Conservation (phyloP, 2,113 vertebrate species). For the Rhegmatorhina hoffmannsi region DNA sequence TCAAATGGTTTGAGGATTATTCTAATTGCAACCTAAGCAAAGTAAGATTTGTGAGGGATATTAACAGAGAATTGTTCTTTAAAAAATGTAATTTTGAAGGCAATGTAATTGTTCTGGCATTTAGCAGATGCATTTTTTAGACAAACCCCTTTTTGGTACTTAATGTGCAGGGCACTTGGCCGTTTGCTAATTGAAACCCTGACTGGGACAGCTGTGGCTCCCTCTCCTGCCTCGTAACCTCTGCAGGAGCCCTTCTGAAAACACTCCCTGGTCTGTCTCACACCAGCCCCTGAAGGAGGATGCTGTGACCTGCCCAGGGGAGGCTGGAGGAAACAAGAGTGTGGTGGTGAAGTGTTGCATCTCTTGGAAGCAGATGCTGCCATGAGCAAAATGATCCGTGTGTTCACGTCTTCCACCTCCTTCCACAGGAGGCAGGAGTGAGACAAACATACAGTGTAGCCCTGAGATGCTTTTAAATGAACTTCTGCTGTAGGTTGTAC, state of each 20-base stretch:
- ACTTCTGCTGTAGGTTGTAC: not conserved
- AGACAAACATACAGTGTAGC: not conserved
- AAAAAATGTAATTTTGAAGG: not conserved
- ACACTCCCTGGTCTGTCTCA: accelerated
- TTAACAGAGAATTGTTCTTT: not conserved
- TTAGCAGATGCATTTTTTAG: not conserved
- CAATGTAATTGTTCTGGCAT: not conserved
- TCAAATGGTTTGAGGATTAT: conserved; percentile 15
- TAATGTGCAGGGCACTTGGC: not conserved
- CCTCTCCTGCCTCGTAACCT: not conserved
- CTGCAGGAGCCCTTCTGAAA: not conserved
- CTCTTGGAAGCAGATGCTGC: not conserved
- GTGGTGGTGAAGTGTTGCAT: not conserved
- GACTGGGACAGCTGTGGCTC: not conserved
- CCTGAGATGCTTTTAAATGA: not conserved
- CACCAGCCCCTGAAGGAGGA: not conserved
- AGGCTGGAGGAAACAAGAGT: not conserved
- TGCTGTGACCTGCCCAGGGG: not conserved
- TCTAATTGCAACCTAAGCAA: conserved; percentile 29
- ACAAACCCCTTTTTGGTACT: not conserved
- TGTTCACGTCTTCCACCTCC: not conserved
- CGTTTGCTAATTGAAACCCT: not conserved
- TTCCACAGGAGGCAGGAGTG: not conserved
- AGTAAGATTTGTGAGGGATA: not conserved
- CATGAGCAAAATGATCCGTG: not conserved